Percentiles rank a stretch among this genome's conserved stretches.
phyloP scores from a whole-genome alignment of 2,888 invertebrate species.

The Tetrapedia diversipes region DNA sequence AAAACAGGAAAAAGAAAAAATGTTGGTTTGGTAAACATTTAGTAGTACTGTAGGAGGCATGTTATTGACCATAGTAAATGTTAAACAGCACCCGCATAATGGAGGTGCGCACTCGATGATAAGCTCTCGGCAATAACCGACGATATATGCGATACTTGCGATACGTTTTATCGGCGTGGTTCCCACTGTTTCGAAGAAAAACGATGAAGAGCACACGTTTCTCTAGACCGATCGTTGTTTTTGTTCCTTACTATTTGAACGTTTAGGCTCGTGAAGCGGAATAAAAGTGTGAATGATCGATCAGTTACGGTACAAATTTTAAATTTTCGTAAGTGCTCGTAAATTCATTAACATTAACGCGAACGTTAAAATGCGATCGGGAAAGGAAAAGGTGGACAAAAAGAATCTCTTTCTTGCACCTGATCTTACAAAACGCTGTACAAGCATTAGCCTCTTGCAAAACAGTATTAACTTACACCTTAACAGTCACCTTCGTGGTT shows the following conservation, averaged over 20 bases:
- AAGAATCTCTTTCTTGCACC: constrained; percentile 3
- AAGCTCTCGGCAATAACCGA: constrained; percentile 43
- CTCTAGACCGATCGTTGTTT: background rate
- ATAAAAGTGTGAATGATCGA: background rate
- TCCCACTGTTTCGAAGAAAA: constrained; percentile 1
- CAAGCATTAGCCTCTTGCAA: constrained; percentile 8
- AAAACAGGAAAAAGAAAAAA: background rate
- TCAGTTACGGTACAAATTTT: no score
- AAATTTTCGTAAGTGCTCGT: no score
- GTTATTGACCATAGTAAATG: constrained; percentile 72
- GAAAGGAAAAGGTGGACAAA: background rate
- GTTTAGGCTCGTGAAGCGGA: background rate
- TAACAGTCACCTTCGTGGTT: constrained; percentile 8
- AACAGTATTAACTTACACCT: constrained; percentile 10
- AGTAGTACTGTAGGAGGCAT: background rate
- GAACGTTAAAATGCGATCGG: background rate
- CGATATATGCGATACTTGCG: background rate
- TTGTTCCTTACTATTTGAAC: no score
- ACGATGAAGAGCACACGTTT: background rate
- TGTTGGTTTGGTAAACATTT: constrained; percentile 6
- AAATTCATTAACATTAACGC: background rate
- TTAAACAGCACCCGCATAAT: constrained; percentile 63
- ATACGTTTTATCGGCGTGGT: constrained; percentile 9
- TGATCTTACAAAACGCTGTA: constrained; percentile 6
- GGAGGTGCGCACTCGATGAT: constrained; percentile 35